Conservation (phyloP, 2,797 vertebrate species). For the Amblyopsis hoosieri region DNA sequence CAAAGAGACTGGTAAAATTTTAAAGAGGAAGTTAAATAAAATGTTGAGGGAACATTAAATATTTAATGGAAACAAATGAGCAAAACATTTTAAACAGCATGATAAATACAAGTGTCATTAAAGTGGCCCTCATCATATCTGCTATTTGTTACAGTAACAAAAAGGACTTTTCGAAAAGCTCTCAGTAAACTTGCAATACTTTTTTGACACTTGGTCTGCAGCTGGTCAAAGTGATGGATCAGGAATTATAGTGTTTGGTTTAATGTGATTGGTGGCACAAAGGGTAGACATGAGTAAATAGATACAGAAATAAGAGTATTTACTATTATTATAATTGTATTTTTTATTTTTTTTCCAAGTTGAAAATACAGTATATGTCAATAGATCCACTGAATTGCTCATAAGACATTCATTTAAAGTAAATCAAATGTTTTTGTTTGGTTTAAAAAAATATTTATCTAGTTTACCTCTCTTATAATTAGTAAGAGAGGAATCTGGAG, state of each 20-base stretch:
- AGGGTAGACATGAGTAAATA: slow-evolving; percentile 56
- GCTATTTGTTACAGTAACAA: slow-evolving; percentile 60
- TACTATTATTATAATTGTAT: no score
- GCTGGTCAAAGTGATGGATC: slow-evolving; percentile 60
- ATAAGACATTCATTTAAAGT: slow-evolving; percentile 25
- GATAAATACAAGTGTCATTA: slow-evolving; percentile 74
- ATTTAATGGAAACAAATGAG: slow-evolving; percentile 85
- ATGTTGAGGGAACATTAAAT: slow-evolving; percentile 84
- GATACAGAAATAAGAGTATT: slow-evolving; percentile 31
- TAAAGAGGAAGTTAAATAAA: slow-evolving; percentile 82
- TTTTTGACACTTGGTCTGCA: slow-evolving; percentile 48
- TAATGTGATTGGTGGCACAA: slow-evolving; percentile 54
- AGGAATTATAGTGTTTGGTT: slow-evolving; percentile 76
- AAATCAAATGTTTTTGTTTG: background rate
- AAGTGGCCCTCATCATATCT: slow-evolving; percentile 59
- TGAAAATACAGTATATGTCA: slow-evolving; percentile 38
- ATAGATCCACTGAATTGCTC: slow-evolving; percentile 31
- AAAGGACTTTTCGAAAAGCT: slow-evolving; percentile 46
- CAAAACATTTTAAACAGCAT: slow-evolving; percentile 81
- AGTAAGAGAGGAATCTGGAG: slow-evolving; percentile 22
- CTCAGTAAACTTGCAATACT: slow-evolving; percentile 33
- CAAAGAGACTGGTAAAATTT: slow-evolving; percentile 81
- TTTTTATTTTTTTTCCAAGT: slow-evolving; percentile 35
- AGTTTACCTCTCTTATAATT: background rate
- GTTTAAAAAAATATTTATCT: no score